Evolutionary conservation across 2,888 invertebrate genomes (phyloP).

Genomic region (Heliconius charithonia): DNA sequence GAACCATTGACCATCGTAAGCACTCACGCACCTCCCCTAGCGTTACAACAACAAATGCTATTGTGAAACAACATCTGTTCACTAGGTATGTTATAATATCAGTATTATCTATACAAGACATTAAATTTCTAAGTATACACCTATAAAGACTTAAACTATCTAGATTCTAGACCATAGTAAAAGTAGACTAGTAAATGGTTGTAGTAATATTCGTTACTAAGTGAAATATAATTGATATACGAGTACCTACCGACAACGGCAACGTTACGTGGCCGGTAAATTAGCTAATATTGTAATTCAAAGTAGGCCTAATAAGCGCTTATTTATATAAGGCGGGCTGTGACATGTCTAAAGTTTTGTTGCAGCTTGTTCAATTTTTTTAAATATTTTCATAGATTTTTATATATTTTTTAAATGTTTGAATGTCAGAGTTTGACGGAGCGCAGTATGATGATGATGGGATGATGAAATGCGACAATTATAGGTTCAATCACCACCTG

Average conservation of each 20-base stretch:
- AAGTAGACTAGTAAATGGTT: slow-evolving; percentile 19
- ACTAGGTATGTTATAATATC: background rate
- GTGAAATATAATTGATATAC: slow-evolving; percentile 22
- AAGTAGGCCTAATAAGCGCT: slow-evolving; percentile 38
- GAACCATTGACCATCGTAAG: too few relatives aligned
- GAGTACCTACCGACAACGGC: slow-evolving; percentile 4
- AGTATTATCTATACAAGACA: background rate
- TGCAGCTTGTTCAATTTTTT: slow-evolving; percentile 8
- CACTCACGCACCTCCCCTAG: background rate
- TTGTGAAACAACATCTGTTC: background rate
- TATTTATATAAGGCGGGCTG: slow-evolving; percentile 33
- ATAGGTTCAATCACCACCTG: too few relatives aligned
- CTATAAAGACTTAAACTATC: slow-evolving; percentile 14
- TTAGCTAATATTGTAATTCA: slow-evolving; percentile 39
- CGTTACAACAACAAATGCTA: background rate
- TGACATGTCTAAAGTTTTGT: background rate
- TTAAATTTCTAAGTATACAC: slow-evolving; percentile 5
- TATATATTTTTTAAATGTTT: background rate
- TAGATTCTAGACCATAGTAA: slow-evolving; percentile 12
- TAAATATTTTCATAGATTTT: background rate
- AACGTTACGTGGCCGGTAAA: slow-evolving; percentile 20
- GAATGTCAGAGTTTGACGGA: too few relatives aligned
- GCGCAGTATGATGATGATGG: too few relatives aligned
- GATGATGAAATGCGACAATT: too few relatives aligned
- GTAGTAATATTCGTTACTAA: background rate